Conservation (phyloP, 2,113 vertebrate species). For the Chrysochloris asiatica region DNA sequence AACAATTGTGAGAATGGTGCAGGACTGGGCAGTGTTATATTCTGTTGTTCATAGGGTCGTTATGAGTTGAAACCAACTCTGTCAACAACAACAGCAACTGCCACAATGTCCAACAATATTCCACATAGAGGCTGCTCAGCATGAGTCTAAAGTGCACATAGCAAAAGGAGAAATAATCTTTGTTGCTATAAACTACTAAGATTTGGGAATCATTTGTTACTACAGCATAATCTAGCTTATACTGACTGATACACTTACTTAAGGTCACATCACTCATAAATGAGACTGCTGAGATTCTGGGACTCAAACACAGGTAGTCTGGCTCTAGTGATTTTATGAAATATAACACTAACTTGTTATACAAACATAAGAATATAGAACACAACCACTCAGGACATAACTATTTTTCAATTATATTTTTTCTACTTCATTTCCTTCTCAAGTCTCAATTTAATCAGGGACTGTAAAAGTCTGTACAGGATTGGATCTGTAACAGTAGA, state of each 20-base stretch:
- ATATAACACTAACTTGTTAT: neutral
- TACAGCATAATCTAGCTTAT: neutral
- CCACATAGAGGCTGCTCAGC: neutral
- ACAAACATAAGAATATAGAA: neutral
- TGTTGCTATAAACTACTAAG: neutral
- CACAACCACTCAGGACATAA: neutral
- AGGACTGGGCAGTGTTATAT: too few relatives aligned
- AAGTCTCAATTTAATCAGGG: neutral
- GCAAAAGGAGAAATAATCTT: neutral
- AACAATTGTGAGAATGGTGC: too few relatives aligned
- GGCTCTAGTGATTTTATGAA: too few relatives aligned
- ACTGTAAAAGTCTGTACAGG: neutral
- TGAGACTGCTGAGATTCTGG: neutral
- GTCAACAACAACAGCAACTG: too few relatives aligned
- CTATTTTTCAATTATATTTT: neutral
- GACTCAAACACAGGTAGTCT: neutral
- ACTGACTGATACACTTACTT: neutral
- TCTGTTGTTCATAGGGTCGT: too few relatives aligned
- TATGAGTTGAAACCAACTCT: too few relatives aligned
- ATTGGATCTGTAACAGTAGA: neutral
- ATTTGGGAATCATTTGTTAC: neutral
- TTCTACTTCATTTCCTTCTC: neutral
- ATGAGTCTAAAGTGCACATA: too few relatives aligned
- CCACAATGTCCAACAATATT: neutral
- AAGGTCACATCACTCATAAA: neutral